phyloP scores from a whole-genome alignment of 2,797 vertebrate genomes.

The Gallirallus australis region DNA sequence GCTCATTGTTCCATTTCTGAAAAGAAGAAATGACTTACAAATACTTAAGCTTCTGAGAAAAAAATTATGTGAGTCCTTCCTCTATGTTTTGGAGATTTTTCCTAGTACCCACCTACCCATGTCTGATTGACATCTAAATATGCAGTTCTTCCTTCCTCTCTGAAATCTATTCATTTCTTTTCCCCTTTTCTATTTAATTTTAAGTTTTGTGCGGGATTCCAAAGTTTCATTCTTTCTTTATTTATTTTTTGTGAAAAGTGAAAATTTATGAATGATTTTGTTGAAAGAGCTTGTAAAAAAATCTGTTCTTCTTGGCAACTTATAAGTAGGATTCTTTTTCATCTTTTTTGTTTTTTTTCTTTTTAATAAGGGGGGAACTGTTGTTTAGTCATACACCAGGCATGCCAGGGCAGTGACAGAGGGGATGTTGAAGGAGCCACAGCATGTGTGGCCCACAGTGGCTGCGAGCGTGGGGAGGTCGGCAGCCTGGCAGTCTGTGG shows the following conservation, averaged over 20 bases:
- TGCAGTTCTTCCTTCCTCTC: not conserved
- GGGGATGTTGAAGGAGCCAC: not conserved
- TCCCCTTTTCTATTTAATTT: not conserved
- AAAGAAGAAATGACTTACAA: not conserved
- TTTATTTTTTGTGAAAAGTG: not conserved
- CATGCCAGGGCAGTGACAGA: accelerated
- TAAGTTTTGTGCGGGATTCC: not conserved
- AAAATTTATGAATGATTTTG: not conserved
- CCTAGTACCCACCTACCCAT: not conserved
- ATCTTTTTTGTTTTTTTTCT: not conserved
- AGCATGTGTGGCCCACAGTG: not conserved
- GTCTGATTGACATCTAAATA: not conserved
- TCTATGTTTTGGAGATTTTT: not conserved
- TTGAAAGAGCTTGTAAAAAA: not conserved
- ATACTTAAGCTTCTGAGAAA: not conserved
- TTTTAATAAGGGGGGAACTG: not conserved
- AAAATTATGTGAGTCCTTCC: not conserved
- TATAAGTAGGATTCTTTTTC: accelerated
- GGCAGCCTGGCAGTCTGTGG: not conserved
- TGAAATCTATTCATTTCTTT: accelerated
- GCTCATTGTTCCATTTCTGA: not conserved
- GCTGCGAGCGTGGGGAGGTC: not conserved
- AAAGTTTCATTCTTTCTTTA: not conserved
- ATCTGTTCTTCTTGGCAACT: not conserved
- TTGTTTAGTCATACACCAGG: not conserved